Percentiles rank a stretch among this genome's conserved stretches.
These are phyloP conservation scores for Aleiodes testaceus DNA, from an alignment of 2,888 invertebrate genomes.

Conservation along the genomic window DNA sequence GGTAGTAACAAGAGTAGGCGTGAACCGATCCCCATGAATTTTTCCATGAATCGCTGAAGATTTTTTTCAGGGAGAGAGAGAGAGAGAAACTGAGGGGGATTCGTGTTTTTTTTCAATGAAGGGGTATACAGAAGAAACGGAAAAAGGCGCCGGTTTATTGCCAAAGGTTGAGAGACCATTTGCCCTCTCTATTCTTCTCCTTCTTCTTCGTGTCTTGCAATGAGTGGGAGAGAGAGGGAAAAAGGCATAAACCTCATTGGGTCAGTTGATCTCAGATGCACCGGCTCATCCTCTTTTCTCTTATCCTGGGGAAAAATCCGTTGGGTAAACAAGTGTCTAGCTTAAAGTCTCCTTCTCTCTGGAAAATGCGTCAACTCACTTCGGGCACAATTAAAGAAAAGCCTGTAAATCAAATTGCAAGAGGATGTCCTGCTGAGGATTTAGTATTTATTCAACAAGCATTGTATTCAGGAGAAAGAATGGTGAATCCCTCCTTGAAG, in stretches of 20 bases:
- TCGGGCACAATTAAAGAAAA: slow-evolving; percentile 13
- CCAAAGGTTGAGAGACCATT: slow-evolving; percentile 1
- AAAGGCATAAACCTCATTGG: slow-evolving; percentile 49
- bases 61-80: not conserved
- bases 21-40: slow-evolving; percentile 28
- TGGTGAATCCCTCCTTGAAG: not conserved
- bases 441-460: slow-evolving; percentile 15
- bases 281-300: slow-evolving; percentile 31
- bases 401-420: slow-evolving; percentile 37
- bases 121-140: not conserved
- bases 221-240: slow-evolving; percentile 7
- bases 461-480: slow-evolving; percentile 13
- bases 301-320: slow-evolving; percentile 54
- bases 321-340: slow-evolving; percentile 56
- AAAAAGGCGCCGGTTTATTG: slow-evolving; percentile 39
- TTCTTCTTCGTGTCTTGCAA: slow-evolving; percentile 28
- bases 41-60: slow-evolving; percentile 13
- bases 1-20: slow-evolving; percentile 36
- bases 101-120: slow-evolving; percentile 1
- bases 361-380: slow-evolving; percentile 22
- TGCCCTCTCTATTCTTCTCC: slow-evolving; percentile 42
- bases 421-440: slow-evolving; percentile 24
- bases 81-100: not conserved
- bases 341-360: slow-evolving; percentile 19
- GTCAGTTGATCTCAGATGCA: slow-evolving; percentile 51